These are phyloP conservation scores for Lycodopsis pacificus DNA, from an alignment of 2,797 vertebrate genomes.

Conservation along the genomic window DNA sequence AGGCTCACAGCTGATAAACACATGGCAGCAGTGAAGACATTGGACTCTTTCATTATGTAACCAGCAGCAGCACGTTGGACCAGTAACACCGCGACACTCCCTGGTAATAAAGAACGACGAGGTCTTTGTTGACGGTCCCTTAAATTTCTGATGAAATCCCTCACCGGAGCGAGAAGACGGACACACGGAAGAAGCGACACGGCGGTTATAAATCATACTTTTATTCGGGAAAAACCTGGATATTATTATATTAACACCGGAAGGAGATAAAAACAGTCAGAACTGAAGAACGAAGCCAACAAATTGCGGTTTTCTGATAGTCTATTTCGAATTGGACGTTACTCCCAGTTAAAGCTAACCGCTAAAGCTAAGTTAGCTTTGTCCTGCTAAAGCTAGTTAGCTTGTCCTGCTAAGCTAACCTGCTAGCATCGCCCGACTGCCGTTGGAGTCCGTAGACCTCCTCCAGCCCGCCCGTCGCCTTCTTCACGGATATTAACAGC, in stretches of 20 bases:
- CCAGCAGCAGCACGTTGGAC: background rate
- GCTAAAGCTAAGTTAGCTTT: background rate
- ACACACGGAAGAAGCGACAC: conserved; percentile 32
- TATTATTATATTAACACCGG: background rate
- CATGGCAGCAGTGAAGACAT: background rate
- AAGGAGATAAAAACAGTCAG: fast-evolving
- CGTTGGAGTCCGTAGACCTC: background rate
- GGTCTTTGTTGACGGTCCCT: conserved; percentile 66
- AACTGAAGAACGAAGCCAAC: fast-evolving
- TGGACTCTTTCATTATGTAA: conserved; percentile 48
- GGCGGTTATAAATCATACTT: background rate
- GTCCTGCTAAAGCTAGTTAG: conserved; percentile 1
- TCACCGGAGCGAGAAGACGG: background rate
- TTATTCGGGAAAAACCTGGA: background rate
- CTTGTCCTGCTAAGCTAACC: conserved; percentile 52
- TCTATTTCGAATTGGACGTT: background rate
- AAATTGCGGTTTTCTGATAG: fast-evolving
- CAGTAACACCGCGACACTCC: conserved; percentile 60
- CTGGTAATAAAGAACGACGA: conserved; percentile 29
- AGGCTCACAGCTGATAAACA: background rate
- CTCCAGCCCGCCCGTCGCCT: background rate
- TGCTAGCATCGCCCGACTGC: background rate
- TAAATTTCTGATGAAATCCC: conserved; percentile 87
- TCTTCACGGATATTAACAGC: background rate
- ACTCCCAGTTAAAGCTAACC: background rate